Evolutionary conservation across 1,140 invertebrate species (phyloP).

Genomic region (Hypothenemus hampei): DNA sequence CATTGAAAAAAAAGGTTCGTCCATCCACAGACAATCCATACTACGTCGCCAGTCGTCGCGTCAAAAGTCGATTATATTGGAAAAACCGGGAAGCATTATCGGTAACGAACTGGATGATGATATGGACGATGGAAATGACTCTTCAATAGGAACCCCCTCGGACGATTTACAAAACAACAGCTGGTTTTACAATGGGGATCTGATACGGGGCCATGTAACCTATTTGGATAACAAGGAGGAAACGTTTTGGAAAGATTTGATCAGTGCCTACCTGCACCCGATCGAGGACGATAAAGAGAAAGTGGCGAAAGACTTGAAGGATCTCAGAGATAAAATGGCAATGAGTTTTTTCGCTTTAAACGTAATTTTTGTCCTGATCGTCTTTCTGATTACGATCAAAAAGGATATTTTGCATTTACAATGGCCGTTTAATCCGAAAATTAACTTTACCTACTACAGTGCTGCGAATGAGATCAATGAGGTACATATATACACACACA

Average conservation of each 20-base stretch:
- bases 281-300: constrained; percentile 52
- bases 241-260: constrained; percentile 69
- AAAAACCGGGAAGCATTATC: neutral
- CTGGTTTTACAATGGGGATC: constrained; percentile 66
- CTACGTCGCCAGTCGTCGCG: too few species aligned
- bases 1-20: neutral
- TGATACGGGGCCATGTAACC: constrained; percentile 58
- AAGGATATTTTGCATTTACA: constrained; percentile 64
- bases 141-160: constrained; percentile 14
- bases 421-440: constrained; percentile 65
- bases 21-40: constrained; percentile 1
- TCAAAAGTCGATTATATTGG: constrained; percentile 12
- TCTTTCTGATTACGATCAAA: constrained; percentile 74
- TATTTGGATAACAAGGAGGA: constrained; percentile 58
- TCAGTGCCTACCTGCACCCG: constrained; percentile 67
- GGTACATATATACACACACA: too few species aligned
- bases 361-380: constrained; percentile 72
- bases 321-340: constrained; percentile 65
- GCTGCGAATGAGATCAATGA: constrained; percentile 5
- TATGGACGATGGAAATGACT: constrained; percentile 13
- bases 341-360: constrained; percentile 83
- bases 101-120: constrained; percentile 17
- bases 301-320: constrained; percentile 56
- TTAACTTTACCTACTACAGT: constrained; percentile 57
- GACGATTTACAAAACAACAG: constrained; percentile 38